Conservation (phyloP, 1,140 invertebrate genomes). For the Atta colombica region DNA sequence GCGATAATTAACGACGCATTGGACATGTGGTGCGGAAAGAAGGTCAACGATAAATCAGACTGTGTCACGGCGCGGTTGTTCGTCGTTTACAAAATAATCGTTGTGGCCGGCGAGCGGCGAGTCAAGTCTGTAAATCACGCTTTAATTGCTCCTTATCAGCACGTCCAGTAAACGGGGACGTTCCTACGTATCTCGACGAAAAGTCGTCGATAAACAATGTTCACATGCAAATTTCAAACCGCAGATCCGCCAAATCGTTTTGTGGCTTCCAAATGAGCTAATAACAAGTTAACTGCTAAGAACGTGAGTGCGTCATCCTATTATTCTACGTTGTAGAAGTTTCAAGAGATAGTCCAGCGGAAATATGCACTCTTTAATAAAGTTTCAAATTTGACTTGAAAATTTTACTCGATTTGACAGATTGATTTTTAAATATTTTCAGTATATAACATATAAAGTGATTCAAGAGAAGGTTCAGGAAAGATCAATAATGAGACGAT, state of each 20-base stretch:
- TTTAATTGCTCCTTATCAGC: constrained; percentile 81
- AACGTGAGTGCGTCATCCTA: not conserved
- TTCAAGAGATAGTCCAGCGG: not conserved
- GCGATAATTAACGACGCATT: constrained; percentile 68
- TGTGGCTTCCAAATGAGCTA: not conserved
- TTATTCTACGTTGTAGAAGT: not conserved
- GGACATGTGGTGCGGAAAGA: constrained; percentile 66
- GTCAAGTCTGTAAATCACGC: constrained; percentile 81
- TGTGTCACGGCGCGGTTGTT: constrained; percentile 51
- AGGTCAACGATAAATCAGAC: constrained; percentile 71
- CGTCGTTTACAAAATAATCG: constrained; percentile 72
- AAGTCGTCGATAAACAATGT: constrained; percentile 31
- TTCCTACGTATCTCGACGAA: constrained; percentile 44
- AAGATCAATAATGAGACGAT: not conserved
- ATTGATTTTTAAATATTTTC: constrained; percentile 9
- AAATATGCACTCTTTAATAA: not conserved
- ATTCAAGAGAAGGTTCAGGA: not conserved
- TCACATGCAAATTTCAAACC: not conserved
- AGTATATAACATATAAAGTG: not conserved
- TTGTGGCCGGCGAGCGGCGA: constrained; percentile 38
- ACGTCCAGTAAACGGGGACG: constrained; percentile 44
- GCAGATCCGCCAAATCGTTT: constrained; percentile 11
- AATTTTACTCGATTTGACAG: not conserved
- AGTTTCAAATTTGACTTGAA: not conserved
- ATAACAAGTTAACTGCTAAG: constrained; percentile 21